A percentile compares a stretch with the other conserved stretches of the same genome.
Evolutionary conservation across 2,113 vertebrate species (phyloP).

Genomic region (Melospiza georgiana): DNA sequence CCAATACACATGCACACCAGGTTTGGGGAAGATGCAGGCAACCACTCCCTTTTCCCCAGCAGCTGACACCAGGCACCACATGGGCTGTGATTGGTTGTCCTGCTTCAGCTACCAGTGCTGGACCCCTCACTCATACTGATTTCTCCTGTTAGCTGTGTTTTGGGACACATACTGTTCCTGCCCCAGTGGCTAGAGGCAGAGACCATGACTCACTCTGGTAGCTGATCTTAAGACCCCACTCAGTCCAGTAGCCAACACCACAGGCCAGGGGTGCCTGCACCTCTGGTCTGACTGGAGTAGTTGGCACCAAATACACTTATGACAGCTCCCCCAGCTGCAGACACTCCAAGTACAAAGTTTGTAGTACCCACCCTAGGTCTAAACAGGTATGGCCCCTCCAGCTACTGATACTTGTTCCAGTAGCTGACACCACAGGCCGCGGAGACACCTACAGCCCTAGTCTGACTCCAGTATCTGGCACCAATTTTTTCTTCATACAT

Average conservation of each 20-base stretch:
- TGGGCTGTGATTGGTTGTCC: neutral
- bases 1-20: neutral
- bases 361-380: neutral
- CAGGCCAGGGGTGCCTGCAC: neutral
- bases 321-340: neutral
- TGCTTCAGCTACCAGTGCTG: neutral
- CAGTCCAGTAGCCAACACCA: neutral
- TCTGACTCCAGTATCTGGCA: neutral
- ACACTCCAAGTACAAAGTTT: neutral
- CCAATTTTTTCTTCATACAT: neutral
- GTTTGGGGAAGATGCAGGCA: neutral
- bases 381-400: neutral
- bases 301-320: neutral
- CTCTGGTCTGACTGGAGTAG: neutral
- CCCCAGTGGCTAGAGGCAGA: neutral
- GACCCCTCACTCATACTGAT: neutral
- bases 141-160: neutral
- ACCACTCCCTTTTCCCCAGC: neutral
- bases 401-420: neutral
- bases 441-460: neutral
- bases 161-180: neutral
- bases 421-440: neutral
- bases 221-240: neutral
- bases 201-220: neutral
- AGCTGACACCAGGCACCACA: neutral